phyloP scores from a whole-genome alignment of 2,113 vertebrate genomes.

The Atrichornis clamosus region DNA sequence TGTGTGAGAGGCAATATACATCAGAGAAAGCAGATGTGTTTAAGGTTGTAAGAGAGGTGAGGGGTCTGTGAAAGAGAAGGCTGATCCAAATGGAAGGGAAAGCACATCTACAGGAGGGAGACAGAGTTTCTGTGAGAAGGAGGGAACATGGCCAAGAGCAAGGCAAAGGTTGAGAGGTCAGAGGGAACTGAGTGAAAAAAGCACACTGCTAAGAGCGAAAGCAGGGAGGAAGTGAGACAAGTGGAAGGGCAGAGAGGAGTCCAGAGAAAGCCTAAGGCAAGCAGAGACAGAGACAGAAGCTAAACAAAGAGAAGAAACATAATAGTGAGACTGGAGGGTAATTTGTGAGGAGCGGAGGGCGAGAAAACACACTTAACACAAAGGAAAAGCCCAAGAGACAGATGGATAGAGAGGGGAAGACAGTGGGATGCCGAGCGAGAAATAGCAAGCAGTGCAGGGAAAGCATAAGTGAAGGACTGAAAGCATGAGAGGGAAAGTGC shows the following conservation, averaged over 20 bases:
- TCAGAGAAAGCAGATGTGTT: neutral
- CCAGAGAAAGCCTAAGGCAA: neutral
- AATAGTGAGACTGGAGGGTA: neutral
- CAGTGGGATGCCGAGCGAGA: neutral
- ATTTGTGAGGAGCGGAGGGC: neutral
- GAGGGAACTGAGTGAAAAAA: neutral
- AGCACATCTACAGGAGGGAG: neutral
- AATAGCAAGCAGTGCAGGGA: neutral
- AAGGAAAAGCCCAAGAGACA: neutral
- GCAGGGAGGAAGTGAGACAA: neutral
- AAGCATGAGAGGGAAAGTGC: neutral
- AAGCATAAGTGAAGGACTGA: neutral
- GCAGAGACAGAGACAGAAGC: neutral
- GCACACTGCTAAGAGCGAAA: neutral
- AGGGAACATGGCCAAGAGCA: neutral
- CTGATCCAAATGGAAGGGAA: neutral
- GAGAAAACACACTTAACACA: neutral
- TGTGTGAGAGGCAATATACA: neutral
- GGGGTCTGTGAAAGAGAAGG: neutral
- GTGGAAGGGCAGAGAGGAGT: neutral
- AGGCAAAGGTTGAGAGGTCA: neutral
- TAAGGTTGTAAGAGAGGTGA: neutral
- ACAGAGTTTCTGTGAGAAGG: neutral
- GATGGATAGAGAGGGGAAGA: neutral
- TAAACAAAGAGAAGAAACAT: neutral